phyloP scores from a whole-genome alignment of 2,797 vertebrate species.

The Poeciliopsis infans region DNA sequence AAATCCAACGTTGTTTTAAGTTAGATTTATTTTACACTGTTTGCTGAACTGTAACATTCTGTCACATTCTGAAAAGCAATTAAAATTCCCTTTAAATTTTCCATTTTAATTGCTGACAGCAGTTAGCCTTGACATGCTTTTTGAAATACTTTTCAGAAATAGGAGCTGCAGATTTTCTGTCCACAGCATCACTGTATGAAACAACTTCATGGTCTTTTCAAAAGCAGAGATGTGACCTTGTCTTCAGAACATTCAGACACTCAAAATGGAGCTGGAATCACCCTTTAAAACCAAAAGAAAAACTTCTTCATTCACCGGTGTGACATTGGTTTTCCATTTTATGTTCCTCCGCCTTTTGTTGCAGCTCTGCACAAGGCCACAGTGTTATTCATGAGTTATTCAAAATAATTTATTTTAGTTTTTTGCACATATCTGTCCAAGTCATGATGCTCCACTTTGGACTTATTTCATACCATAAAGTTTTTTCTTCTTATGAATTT shows the following conservation, averaged over 20 bases:
- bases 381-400: conserved; percentile 38
- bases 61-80: conserved; percentile 16
- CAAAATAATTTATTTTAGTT: conserved; percentile 38
- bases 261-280: conserved; percentile 57
- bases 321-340: conserved; percentile 55
- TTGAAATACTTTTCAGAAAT: conserved; percentile 41
- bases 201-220: conserved; percentile 67
- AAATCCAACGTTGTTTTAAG: not conserved
- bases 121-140: conserved; percentile 61
- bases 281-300: conserved; percentile 58
- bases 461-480: conserved; percentile 26
- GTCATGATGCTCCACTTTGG: conserved; percentile 32
- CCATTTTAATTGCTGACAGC: conserved; percentile 28
- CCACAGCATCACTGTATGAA: conserved; percentile 52
- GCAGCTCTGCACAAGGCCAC: conserved; percentile 42
- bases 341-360: conserved; percentile 34
- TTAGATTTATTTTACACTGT: not conserved
- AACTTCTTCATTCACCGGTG: conserved; percentile 59
- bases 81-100: conserved; percentile 22
- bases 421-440: conserved; percentile 42
- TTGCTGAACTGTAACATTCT: not conserved
- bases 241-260: conserved; percentile 49
- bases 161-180: conserved; percentile 39
- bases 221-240: conserved; percentile 56
- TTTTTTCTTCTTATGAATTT: conserved; percentile 19